phyloP scores from a whole-genome alignment of 1,140 invertebrate genomes.

The Euura saliciscinereae region DNA sequence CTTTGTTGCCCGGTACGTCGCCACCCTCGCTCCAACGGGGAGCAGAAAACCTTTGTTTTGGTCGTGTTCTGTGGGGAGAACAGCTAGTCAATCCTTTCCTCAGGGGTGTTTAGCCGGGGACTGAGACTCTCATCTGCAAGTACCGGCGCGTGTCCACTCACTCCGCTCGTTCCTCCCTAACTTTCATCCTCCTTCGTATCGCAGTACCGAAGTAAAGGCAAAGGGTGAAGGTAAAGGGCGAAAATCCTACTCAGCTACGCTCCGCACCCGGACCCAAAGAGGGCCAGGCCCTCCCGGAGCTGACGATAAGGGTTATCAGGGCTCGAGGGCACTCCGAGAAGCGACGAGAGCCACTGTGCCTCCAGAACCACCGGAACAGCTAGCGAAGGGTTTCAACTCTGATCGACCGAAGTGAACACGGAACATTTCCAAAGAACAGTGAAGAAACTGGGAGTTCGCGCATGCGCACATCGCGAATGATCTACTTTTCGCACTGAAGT shows the following conservation, averaged over 20 bases:
- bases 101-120: slow-evolving; percentile 3
- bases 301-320: slow-evolving; percentile 4
- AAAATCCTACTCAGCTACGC: not conserved
- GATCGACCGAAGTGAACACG: too few relatives aligned
- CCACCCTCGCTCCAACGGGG: not conserved
- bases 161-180: not conserved
- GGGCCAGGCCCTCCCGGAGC: not conserved
- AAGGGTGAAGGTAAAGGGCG: not conserved
- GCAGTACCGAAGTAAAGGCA: too few relatives aligned
- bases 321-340: slow-evolving; percentile 1
- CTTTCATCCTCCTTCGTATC: too few relatives aligned
- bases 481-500: too few relatives aligned
- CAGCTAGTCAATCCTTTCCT: not conserved
- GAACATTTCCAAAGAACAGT: too few relatives aligned
- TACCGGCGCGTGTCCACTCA: slow-evolving; percentile 2
- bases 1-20: slow-evolving; percentile 1
- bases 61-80: not conserved
- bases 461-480: too few relatives aligned
- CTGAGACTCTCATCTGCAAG: not conserved
- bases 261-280: not conserved
- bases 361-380: not conserved
- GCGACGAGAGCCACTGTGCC: not conserved
- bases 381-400: not conserved
- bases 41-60: not conserved
- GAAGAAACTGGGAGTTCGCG: too few relatives aligned